phyloP scores from a whole-genome alignment of 2,113 vertebrate genomes.

The Amphiprion ocellaris region DNA sequence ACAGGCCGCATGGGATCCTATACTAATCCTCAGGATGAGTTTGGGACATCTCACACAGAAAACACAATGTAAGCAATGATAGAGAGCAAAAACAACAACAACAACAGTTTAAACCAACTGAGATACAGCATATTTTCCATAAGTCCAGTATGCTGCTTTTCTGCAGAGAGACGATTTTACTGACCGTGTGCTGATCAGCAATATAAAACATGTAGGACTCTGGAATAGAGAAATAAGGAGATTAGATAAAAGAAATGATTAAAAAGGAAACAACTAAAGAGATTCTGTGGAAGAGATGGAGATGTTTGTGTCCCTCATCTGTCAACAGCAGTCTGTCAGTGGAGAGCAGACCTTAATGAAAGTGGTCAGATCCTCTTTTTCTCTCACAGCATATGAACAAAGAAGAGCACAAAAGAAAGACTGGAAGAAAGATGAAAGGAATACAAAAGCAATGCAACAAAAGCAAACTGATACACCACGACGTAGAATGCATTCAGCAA shows the following conservation, averaged over 20 bases:
- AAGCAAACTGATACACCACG: conserved; percentile 21
- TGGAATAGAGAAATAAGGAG: neutral
- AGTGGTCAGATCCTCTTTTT: conserved; percentile 36
- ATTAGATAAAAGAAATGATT: neutral
- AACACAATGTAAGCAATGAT: too few species aligned
- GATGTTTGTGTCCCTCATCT: conserved; percentile 25
- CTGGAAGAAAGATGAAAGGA: conserved; percentile 40
- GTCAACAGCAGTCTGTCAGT: conserved; percentile 23
- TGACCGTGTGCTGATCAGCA: neutral
- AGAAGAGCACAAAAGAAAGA: neutral
- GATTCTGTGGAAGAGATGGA: neutral
- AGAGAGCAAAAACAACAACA: too few species aligned
- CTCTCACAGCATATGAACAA: neutral
- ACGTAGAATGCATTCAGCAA: conserved; percentile 15
- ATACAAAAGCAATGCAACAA: conserved; percentile 8
- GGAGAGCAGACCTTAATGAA: conserved; percentile 26
- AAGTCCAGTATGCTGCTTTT: too few species aligned
- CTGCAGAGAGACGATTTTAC: too few species aligned
- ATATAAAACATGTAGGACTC: neutral
- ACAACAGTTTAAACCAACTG: too few species aligned
- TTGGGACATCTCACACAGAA: too few species aligned
- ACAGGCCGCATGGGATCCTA: too few species aligned
- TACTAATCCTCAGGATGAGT: too few species aligned
- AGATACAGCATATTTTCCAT: too few species aligned
- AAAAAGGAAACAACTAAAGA: neutral